A percentile compares a stretch with the other conserved stretches of the same genome.
These are phyloP conservation scores for Andrena praecox DNA, from an alignment of 2,888 invertebrate species.

Conservation along the genomic window DNA sequence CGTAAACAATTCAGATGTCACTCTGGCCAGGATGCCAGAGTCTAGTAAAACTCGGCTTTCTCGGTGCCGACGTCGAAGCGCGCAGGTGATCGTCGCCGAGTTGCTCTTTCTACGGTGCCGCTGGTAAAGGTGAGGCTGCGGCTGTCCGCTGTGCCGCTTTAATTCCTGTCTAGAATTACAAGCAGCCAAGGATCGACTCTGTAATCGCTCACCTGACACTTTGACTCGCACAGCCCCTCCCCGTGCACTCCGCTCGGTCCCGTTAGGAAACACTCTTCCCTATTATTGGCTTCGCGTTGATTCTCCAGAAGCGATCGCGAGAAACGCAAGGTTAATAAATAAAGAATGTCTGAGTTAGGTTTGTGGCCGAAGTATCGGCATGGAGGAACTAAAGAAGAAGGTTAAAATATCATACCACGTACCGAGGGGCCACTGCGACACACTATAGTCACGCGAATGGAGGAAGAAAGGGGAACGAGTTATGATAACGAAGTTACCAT, in stretches of 20 bases:
- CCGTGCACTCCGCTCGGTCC: not conserved
- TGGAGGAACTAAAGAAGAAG: too few species aligned
- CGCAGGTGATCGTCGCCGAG: constrained; percentile 42
- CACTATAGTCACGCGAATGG: constrained; percentile 14
- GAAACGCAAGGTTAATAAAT: too few species aligned
- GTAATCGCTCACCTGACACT: constrained; percentile 65
- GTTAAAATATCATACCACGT: not conserved
- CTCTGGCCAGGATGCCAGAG: too few species aligned
- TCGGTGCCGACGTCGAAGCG: constrained; percentile 36
- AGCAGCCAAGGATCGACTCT: constrained; percentile 65
- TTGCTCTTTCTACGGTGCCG: constrained; percentile 62
- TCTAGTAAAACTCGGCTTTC: constrained; percentile 2
- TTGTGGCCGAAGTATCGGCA: too few species aligned
- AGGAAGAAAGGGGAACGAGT: constrained; percentile 31
- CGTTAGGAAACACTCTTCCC: constrained; percentile 1
- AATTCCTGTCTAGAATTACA: constrained; percentile 70
- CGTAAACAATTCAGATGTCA: not conserved
- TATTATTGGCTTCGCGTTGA: not conserved
- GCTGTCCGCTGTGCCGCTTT: constrained; percentile 57
- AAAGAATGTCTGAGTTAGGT: too few species aligned
- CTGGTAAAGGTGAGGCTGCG: constrained; percentile 57
- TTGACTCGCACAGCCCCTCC: constrained; percentile 19
- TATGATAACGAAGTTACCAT: constrained; percentile 72
- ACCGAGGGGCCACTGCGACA: constrained; percentile 17
- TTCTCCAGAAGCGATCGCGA: too few species aligned